Conservation (phyloP, 2,797 vertebrate genomes). For the Australoheros facetus region DNA sequence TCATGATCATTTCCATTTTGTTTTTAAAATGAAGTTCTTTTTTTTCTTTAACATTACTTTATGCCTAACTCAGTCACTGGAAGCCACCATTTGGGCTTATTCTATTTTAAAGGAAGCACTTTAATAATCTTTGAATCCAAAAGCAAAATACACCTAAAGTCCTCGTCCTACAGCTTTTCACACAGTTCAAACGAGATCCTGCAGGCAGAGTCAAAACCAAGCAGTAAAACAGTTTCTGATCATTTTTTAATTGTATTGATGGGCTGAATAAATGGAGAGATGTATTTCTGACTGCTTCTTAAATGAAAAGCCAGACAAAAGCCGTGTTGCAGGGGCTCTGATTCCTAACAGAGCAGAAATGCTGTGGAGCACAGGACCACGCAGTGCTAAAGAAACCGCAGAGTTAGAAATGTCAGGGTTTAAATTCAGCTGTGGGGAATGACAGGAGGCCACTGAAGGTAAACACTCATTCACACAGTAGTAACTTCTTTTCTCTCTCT, state of each 20-base stretch:
- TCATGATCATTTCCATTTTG: not conserved
- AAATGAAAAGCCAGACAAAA: conserved; percentile 12
- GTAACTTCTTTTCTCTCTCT: not conserved
- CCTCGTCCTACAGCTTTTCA: not conserved
- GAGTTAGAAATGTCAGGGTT: not conserved
- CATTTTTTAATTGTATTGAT: conserved; percentile 14
- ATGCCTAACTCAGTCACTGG: not conserved
- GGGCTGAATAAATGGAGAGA: not conserved
- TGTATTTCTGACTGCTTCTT: not conserved
- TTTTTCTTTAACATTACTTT: not conserved
- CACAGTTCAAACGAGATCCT: conserved; percentile 7
- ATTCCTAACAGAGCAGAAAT: not conserved
- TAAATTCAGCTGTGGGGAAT: not conserved
- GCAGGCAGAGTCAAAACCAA: conserved; percentile 3
- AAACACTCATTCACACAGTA: not conserved
- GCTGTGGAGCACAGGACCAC: not conserved
- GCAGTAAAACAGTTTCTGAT: conserved; percentile 2
- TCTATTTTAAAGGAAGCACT: not conserved
- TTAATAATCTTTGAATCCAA: not conserved
- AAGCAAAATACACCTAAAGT: not conserved
- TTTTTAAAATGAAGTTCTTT: not conserved
- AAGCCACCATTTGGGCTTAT: not conserved
- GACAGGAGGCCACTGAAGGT: not conserved
- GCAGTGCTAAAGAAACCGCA: conserved; percentile 10
- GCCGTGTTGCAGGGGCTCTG: not conserved